Base-by-base conservation (phyloP, 2,113 vertebrate species). In the Spermophilus dauricus region DNA sequence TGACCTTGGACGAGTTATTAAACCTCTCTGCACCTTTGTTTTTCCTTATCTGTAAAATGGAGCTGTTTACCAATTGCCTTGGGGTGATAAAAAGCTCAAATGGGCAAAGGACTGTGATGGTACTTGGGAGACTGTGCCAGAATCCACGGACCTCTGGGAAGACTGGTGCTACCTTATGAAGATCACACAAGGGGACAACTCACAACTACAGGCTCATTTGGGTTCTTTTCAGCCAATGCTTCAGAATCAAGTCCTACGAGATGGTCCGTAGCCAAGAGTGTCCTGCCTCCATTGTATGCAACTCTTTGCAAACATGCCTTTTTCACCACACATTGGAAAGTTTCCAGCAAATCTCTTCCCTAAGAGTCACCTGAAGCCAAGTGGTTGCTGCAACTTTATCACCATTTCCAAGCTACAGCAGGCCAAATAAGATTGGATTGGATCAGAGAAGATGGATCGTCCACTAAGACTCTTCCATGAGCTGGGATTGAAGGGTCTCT, bases 21-120 rank as follows among this genome's bases (percentile, higher is more conserved):
- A 88, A 34, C 58, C 58, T 95, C 86, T 84, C 70, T 53, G 75
- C 65, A 84, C 70, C 76, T 97, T 53, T 91, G 69, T 67, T 63
- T 70, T 77, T 70, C 58, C 69, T 90, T 84, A 14, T 42, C 75
- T 97, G 82, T 97, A 85, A 96, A 88, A 61, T 81, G 96, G 89
- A 93, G 83, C 58, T 11, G 2, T 73, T 34, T 18, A 0, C 26
- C 61, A 32, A 12, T 86, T 83, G 56, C 73, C 45, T 42, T 24
- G 32, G 61, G 37, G 28, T 28, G 48, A 63, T 72, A 30, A 51
- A 69, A 48, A 72, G 30, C 26, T 11, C 67, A 3, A 67, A 3
- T 18, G 12, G 53, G 3, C 32, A 32, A 78, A 95, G 75, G 80
- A 84, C 93, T 67, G n/a, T 56, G 86, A n/a, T 51, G 89, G 32